phyloP scores from a whole-genome alignment of 2,888 invertebrate genomes.

The Bombyx huttoni region DNA sequence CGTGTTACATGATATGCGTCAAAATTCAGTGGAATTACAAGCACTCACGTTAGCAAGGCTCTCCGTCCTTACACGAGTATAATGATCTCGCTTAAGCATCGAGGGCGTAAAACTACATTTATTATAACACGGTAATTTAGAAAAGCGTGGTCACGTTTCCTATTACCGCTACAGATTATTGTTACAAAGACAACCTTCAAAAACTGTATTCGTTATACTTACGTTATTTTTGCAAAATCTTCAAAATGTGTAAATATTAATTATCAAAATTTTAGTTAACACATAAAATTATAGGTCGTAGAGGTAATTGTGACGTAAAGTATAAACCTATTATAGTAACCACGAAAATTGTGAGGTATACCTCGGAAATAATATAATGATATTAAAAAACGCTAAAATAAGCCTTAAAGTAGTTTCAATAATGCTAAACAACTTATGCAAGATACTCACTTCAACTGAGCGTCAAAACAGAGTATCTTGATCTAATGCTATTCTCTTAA shows the following conservation, averaged over 20 bases:
- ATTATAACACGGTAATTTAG: conserved; percentile 28
- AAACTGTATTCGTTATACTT: not conserved
- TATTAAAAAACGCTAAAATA: too few relatives aligned
- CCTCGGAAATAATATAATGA: too few relatives aligned
- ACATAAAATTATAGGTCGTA: too few relatives aligned
- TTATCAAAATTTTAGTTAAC: too few relatives aligned
- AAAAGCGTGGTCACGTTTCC: conserved; percentile 20
- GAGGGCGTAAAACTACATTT: conserved; percentile 20
- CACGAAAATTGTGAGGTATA: too few relatives aligned
- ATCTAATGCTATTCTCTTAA: too few relatives aligned
- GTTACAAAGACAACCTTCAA: not conserved
- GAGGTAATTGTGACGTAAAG: too few relatives aligned
- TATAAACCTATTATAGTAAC: too few relatives aligned
- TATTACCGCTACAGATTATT: conserved; percentile 10
- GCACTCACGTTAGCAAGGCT: not conserved
- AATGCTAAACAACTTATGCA: too few relatives aligned
- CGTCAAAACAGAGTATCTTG: too few relatives aligned
- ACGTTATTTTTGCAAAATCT: not conserved
- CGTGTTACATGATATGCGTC: not conserved
- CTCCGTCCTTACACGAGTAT: not conserved
- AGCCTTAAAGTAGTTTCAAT: too few relatives aligned
- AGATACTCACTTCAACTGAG: too few relatives aligned
- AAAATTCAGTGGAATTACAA: not conserved
- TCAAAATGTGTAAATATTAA: not conserved
- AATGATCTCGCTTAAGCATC: not conserved